phyloP scores from a whole-genome alignment of 2,113 vertebrate species.

The Salvator merianae region DNA sequence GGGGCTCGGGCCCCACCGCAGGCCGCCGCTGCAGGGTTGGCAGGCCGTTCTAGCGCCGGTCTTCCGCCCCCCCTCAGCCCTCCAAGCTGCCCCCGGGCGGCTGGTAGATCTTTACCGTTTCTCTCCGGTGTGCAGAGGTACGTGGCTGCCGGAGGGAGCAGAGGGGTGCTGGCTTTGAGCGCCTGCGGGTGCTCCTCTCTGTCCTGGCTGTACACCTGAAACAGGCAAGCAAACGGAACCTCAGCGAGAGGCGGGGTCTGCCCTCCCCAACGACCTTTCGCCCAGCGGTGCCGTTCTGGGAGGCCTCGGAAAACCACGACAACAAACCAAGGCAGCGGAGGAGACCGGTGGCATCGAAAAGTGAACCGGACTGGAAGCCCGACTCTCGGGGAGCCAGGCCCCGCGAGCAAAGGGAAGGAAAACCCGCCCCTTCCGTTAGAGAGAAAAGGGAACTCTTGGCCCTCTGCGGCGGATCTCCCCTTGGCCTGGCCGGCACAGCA shows the following conservation, averaged over 20 bases:
- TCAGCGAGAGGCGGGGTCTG: too few species aligned
- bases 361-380: too few species aligned
- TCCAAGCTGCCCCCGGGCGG: not conserved
- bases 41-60: too few species aligned
- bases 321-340: too few species aligned
- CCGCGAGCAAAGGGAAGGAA: too few species aligned
- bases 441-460: not conserved
- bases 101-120: conserved; percentile 77
- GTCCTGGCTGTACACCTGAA: conserved; percentile 85
- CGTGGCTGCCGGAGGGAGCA: conserved; percentile 67
- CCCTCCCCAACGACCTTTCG: too few species aligned
- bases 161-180: conserved; percentile 64
- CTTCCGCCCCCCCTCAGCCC: not conserved
- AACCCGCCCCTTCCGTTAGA: not conserved
- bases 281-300: too few species aligned
- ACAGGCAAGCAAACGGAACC: conserved; percentile 34
- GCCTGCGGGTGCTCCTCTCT: conserved; percentile 78
- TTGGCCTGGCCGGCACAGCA: not conserved
- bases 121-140: conserved; percentile 80
- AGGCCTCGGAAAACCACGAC: not conserved
- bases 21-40: too few species aligned
- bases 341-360: too few species aligned
- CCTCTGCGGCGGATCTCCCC: not conserved
- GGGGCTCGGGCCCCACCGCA: too few species aligned
- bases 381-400: too few species aligned